These are phyloP conservation scores for Hypena proboscidalis DNA, from an alignment of 2,888 invertebrate species.

Conservation along the genomic window DNA sequence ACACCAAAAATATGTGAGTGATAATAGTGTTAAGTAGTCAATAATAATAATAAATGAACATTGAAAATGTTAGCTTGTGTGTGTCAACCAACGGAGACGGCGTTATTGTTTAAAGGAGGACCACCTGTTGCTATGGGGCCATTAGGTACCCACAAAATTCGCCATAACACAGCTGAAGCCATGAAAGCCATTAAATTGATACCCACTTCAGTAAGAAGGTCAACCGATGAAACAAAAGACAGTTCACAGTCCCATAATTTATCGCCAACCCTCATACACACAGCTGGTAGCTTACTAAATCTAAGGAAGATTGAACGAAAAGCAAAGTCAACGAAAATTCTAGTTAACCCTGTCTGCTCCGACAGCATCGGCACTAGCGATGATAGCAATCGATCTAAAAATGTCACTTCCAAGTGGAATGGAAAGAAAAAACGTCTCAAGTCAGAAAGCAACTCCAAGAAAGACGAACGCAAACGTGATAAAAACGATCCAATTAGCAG, in stretches of 20 bases:
- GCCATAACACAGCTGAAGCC: slow-evolving; percentile 63
- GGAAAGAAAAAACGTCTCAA: slow-evolving; percentile 80
- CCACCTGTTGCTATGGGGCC: slow-evolving; percentile 83
- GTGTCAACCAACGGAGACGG: slow-evolving; percentile 87
- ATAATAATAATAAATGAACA: slow-evolving; percentile 50
- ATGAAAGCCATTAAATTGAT: slow-evolving; percentile 70
- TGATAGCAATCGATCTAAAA: slow-evolving; percentile 73
- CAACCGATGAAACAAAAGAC: slow-evolving; percentile 65
- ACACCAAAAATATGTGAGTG: slow-evolving; percentile 66
- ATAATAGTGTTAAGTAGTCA: slow-evolving; percentile 61
- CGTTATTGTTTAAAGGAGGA: slow-evolving; percentile 81
- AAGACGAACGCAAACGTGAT: slow-evolving; percentile 57
- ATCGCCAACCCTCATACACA: slow-evolving; percentile 64
- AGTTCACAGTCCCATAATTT: slow-evolving; percentile 65
- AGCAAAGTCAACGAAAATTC: slow-evolving; percentile 80
- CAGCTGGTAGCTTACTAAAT: slow-evolving; percentile 71
- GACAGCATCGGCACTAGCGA: slow-evolving; percentile 74
- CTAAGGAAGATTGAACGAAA: slow-evolving; percentile 77
- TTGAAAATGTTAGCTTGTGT: slow-evolving; percentile 88
- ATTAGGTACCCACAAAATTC: slow-evolving; percentile 76
- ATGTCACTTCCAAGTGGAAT: slow-evolving; percentile 71
- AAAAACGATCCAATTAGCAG: slow-evolving; percentile 69
- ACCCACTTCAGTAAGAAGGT: slow-evolving; percentile 59
- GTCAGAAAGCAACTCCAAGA: slow-evolving; percentile 55
- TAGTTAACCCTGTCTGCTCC: slow-evolving; percentile 79